Percentiles rank a stretch among this genome's conserved stretches.
These are phyloP conservation scores for Megathymus violae DNA, from an alignment of 1,140 invertebrate genomes.

Conservation along the genomic window DNA sequence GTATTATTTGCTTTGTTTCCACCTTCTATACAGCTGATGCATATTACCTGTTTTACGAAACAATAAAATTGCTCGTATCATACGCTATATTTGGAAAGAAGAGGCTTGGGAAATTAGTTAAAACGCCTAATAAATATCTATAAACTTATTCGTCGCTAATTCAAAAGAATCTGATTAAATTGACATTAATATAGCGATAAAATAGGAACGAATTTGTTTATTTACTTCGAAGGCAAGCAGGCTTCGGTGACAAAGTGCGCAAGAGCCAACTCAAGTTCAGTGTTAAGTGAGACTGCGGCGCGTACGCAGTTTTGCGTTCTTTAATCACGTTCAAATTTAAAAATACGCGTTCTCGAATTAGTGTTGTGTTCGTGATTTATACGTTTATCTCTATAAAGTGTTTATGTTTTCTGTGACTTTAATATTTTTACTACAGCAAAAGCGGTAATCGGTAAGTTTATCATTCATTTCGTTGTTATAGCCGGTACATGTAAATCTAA, in stretches of 20 bases:
- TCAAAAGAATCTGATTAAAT: neutral
- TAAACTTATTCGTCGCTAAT: no score
- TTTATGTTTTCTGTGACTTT: conserved; percentile 25
- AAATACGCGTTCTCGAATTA: conserved; percentile 37
- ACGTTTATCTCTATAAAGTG: conserved; percentile 27
- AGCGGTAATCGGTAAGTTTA: conserved; percentile 11
- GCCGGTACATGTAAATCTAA: neutral
- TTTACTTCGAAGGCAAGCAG: conserved; percentile 53
- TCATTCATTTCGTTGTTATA: neutral
- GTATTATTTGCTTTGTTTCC: conserved; percentile 17
- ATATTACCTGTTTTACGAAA: conserved; percentile 7
- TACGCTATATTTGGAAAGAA: neutral
- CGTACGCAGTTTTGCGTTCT: conserved; percentile 43
- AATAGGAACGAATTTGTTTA: conserved; percentile 25
- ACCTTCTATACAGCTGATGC: neutral
- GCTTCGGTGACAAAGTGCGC: conserved; percentile 36
- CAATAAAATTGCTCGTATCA: neutral
- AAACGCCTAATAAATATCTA: neutral
- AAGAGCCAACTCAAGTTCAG: conserved; percentile 60
- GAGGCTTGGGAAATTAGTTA: conserved; percentile 27
- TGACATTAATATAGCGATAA: neutral
- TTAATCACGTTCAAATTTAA: conserved; percentile 36
- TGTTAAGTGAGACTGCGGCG: conserved; percentile 53
- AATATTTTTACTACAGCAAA: neutral
- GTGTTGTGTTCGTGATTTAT: conserved; percentile 21